Conservation (phyloP, 53 echinoderm and acorn worm genomes). For the Actinopyga echinites region DNA sequence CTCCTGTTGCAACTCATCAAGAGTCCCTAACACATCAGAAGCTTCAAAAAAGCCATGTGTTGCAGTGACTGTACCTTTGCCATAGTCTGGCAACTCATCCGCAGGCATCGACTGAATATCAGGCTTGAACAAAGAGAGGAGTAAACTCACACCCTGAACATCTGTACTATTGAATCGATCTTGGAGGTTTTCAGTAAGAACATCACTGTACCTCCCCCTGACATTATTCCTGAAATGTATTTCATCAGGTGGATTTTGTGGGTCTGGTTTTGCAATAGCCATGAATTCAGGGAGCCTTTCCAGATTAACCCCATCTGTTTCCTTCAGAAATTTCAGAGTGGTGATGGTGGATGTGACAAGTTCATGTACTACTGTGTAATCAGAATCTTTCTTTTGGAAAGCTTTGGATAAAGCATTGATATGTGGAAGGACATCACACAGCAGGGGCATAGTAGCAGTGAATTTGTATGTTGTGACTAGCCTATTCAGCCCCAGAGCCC, state of each 20-base stretch:
- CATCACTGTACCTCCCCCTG: conserved; percentile 29
- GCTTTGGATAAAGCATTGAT: conserved; percentile 14
- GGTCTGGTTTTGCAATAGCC: conserved; percentile 30
- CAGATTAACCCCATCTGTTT: conserved; percentile 37
- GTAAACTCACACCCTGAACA: conserved; percentile 27
- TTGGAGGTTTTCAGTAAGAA: conserved; percentile 27
- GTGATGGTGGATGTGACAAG: conserved; percentile 50
- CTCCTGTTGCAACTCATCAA: conserved; percentile 35
- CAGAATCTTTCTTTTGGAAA: conserved; percentile 52
- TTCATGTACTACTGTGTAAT: conserved; percentile 51
- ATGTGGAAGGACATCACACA: conserved; percentile 65
- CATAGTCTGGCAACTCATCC: conserved; percentile 18
- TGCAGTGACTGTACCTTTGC: conserved; percentile 15
- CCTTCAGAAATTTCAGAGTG: conserved; percentile 15
- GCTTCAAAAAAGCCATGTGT: conserved; percentile 17
- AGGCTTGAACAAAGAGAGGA: conserved; percentile 29
- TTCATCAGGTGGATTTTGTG: conserved; percentile 30
- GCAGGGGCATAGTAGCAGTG: conserved; percentile 54
- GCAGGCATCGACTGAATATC: conserved; percentile 3
- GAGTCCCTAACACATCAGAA: conserved; percentile 12
- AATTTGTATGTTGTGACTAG: conserved; percentile 50
- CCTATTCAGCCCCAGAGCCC: conserved; percentile 54
- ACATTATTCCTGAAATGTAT: conserved; percentile 22
- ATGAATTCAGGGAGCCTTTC: conserved; percentile 31
- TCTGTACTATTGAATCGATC: conserved; percentile 15